Evolutionary conservation across 2,797 vertebrate genomes (phyloP).

Genomic region (Falco columbarius): DNA sequence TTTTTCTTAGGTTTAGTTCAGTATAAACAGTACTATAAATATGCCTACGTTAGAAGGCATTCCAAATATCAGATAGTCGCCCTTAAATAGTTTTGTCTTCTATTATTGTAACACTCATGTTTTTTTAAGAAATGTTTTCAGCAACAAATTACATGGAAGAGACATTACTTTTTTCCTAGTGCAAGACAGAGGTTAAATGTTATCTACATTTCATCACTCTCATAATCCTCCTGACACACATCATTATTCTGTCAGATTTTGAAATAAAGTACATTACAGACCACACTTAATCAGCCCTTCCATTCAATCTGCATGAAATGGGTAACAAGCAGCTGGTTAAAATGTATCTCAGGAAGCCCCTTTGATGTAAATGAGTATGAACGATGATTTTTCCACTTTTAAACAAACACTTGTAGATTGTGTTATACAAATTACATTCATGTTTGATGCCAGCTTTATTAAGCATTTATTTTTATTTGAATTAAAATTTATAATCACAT

Average conservation of each 20-base stretch:
- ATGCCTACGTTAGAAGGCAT: background rate
- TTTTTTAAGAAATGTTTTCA: background rate
- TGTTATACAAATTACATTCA: background rate
- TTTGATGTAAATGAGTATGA: background rate
- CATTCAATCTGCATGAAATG: background rate
- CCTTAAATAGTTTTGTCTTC: background rate
- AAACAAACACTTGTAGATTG: background rate
- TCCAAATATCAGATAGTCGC: background rate
- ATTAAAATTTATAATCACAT: background rate
- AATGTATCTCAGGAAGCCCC: background rate
- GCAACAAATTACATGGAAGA: background rate
- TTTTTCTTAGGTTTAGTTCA: background rate
- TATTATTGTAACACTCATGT: background rate
- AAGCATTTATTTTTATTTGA: background rate
- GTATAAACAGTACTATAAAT: background rate
- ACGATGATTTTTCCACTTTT: background rate
- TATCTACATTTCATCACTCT: background rate
- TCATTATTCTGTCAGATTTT: background rate
- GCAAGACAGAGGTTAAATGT: background rate
- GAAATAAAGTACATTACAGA: background rate
- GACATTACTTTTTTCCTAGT: background rate
- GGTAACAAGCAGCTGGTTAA: background rate
- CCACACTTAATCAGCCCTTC: background rate
- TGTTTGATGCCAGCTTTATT: background rate
- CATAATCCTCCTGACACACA: background rate